Base-by-base conservation (phyloP, 2,113 vertebrate species). In the Platysteira castanea region DNA sequence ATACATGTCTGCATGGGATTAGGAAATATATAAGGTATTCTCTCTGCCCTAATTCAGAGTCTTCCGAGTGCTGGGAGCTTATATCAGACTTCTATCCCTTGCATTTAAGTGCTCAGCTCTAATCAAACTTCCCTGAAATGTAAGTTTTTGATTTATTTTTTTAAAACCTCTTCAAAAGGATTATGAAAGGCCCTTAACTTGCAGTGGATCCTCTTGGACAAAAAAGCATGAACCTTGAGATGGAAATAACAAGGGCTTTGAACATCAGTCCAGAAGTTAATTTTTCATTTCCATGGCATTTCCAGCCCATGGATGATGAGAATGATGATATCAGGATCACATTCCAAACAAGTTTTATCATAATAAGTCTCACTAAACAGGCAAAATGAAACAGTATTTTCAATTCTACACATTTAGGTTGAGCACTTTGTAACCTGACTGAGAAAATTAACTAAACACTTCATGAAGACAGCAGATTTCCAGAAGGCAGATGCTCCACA, bases 251-350 rank as follows among this genome's bases (percentile, higher is more conserved):
- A 13, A 52, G 23, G 11, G 15, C 52, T 93, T 94, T 94, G 60
- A 94, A 92, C 89, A 95, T 73, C 65, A 76, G 74, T 28, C 54
- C 74, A 84, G n/a, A 75, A 89, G 31, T 91, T 84, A 89, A 64
- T 87, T 90, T 89, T 82, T 93, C 26, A 83, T 75, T 95, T 93
- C 74, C 57, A 56, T 21, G 44, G 35, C 47, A 63, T 41, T 56
- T 59, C 44, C 54, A 93, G 61, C 17, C 53, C 37, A 56, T 16
- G 31, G 28, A 22, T 69, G 49, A 84, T 82, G 49, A 89, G 61
- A 87, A 93, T 21, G 23, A 56, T 56, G 44, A 71, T n/a, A 57
- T 8, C 46, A 86, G 35, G 44, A 84, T 56, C 54, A 73, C 61
- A 76, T 65, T 89, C 61, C 61, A 79, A 64, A 76, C 13, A 71